Conservation (phyloP, 2,888 invertebrate species). For the Caenorhabditis sp. region DNA sequence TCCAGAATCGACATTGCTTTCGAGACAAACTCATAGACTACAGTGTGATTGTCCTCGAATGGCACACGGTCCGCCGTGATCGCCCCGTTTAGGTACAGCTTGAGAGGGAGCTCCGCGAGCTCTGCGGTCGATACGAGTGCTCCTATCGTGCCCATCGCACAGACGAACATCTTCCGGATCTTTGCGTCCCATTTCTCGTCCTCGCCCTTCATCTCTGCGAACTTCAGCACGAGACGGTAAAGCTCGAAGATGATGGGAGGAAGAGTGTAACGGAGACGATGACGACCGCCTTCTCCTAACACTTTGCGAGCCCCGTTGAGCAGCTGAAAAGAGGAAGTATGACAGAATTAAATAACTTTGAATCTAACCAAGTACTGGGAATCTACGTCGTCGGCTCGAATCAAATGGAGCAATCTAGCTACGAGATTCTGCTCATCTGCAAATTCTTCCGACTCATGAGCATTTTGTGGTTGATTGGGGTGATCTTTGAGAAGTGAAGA, state of each 20-base stretch:
- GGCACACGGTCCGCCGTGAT: conserved; percentile 83
- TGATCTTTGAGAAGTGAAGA: conserved; percentile 91
- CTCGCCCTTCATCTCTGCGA: conserved; percentile 58
- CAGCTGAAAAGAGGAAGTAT: conserved; percentile 87
- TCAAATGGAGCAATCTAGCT: conserved; percentile 83
- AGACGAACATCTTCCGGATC: conserved; percentile 97
- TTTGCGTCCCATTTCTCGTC: conserved; percentile 97
- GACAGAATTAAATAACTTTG: too few relatives aligned
- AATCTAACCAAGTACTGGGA: conserved; percentile 81
- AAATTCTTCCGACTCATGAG: conserved; percentile 60
- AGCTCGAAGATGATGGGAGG: conserved; percentile 96
- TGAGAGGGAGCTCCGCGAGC: conserved; percentile 91
- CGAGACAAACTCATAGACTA: conserved; percentile 94
- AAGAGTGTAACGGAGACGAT: conserved; percentile 90
- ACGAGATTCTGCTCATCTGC: conserved; percentile 91
- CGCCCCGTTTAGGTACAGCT: conserved; percentile 91
- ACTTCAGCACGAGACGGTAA: conserved; percentile 85
- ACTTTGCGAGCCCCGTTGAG: conserved; percentile 90
- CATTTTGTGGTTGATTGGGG: conserved; percentile 78
- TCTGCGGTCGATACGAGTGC: conserved; percentile 92
- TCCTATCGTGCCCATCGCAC: conserved; percentile 95
- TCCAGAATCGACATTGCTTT: conserved; percentile 69
- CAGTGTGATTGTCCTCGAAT: conserved; percentile 94
- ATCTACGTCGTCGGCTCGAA: conserved; percentile 83
- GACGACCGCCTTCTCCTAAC: conserved; percentile 91